Evolutionary conservation across 2,797 vertebrate species (phyloP).

Genomic region (Gobio occitaniae): DNA sequence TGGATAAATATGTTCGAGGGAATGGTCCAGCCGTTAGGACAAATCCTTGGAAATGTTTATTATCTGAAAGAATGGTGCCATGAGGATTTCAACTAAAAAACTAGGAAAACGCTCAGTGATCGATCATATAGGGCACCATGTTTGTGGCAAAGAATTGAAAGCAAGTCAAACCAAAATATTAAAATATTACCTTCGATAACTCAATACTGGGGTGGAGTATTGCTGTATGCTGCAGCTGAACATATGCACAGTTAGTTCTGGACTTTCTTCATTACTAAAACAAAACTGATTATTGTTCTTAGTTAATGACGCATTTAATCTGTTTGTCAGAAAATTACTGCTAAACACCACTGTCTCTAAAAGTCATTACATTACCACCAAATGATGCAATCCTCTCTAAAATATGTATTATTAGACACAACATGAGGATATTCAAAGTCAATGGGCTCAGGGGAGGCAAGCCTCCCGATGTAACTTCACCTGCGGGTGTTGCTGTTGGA

Average conservation of each 20-base stretch:
- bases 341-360: neutral
- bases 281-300: neutral
- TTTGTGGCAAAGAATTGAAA: slow-evolving; percentile 31
- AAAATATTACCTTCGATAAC: neutral
- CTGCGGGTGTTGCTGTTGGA: too few species aligned
- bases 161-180: neutral
- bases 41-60: slow-evolving; percentile 56
- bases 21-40: slow-evolving; percentile 63
- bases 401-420: neutral
- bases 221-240: neutral
- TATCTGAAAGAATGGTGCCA: slow-evolving; percentile 36
- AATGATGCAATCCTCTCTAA: neutral
- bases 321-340: neutral
- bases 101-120: slow-evolving; percentile 58
- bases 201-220: neutral
- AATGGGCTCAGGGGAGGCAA: too few species aligned
- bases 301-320: slow-evolving; percentile 3
- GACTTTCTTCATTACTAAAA: neutral
- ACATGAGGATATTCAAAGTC: too few species aligned
- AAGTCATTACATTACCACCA: neutral
- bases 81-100: slow-evolving; percentile 43
- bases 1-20: slow-evolving; percentile 73
- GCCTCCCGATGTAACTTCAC: too few species aligned
- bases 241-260: neutral
- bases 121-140: slow-evolving; percentile 45